These are phyloP conservation scores for Zoanthus solanderi DNA, from an alignment of 92 coral and sea anemone species.

Conservation along the genomic window DNA sequence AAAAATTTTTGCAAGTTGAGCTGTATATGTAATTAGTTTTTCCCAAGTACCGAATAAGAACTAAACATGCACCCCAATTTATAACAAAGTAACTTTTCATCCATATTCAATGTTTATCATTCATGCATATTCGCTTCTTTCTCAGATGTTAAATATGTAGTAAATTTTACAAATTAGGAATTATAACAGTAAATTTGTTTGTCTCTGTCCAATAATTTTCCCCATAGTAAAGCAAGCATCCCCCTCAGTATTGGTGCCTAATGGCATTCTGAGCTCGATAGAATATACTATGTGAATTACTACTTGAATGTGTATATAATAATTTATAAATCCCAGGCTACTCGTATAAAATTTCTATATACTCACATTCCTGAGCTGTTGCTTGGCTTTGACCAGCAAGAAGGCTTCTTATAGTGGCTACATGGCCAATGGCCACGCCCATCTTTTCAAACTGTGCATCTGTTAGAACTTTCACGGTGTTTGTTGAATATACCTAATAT, in stretches of 20 bases:
- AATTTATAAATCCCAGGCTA: not conserved
- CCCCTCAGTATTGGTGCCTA: slow-evolving; percentile 23
- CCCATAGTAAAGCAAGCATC: slow-evolving; percentile 8
- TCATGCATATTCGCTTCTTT: slow-evolving; percentile 16
- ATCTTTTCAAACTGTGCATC: slow-evolving; percentile 17
- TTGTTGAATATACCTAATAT: not conserved
- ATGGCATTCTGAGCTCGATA: slow-evolving; percentile 14
- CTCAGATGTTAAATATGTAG: slow-evolving; percentile 10
- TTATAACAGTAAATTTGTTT: not conserved
- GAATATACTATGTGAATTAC: slow-evolving; percentile 8
- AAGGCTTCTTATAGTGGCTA: slow-evolving; percentile 25
- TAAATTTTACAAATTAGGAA: slow-evolving; percentile 16
- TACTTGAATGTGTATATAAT: not conserved
- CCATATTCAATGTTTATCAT: slow-evolving; percentile 14
- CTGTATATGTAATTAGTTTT: slow-evolving; percentile 7
- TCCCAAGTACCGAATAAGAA: slow-evolving; percentile 13
- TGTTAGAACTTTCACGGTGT: not conserved
- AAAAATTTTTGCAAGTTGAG: too few species aligned
- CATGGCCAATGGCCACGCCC: slow-evolving; percentile 23
- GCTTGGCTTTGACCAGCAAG: slow-evolving; percentile 23
- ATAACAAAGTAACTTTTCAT: slow-evolving; percentile 13
- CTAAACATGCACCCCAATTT: slow-evolving; percentile 3
- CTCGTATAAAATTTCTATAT: not conserved
- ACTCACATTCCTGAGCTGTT: slow-evolving; percentile 34
- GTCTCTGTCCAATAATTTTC: slow-evolving; percentile 13